Base-by-base conservation (phyloP, 2,113 vertebrate genomes). In the Chionodraco myersi region DNA sequence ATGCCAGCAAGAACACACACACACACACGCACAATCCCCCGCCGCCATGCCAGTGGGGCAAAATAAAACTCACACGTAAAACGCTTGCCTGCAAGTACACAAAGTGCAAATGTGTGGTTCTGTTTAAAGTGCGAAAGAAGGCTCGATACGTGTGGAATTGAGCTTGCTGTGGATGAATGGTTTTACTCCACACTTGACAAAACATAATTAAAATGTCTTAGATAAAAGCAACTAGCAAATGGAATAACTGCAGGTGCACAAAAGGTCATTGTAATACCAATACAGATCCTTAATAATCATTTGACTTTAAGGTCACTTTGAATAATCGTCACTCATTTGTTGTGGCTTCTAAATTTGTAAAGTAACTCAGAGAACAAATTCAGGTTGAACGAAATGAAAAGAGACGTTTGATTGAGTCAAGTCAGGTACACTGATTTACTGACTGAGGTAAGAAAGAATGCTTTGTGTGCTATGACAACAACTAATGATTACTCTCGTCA, bases 31-130 rank as follows among this genome's bases (percentile, higher is more conserved):
- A 53, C 62, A 64, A 26, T 63, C 68, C 57, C 73, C 71, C 54
- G 54, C 78, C 6, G 30, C 69, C 11, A 72, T 85, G 84, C 83
- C 84, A 70, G 77, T 49, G 59, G 84, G 80, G 86, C 66, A 77
- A 70, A 84, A 84, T 86, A 85, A 89, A 87, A 92, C 79, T 82
- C 83, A 89, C 78, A 84, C 6, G 44, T 57, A 88, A 89, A 82
- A 77, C 64, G 45, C 53, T 83, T 18, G 10, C 69, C 77, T 82
- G 86, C 66, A 57, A 65, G 58, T 61, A 66, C 59, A 67, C 58
- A 84, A 82, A 84, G 36, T 72, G 62, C 21, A 71, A 60, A 53
- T 56, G 72, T 56, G 72, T 57, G 59, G 68, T 77, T 78, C 8
- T 52, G 34, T 83, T 83, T 83, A 65, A 72, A 61, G 70, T 84